phyloP scores from a whole-genome alignment of 2,888 invertebrate genomes.

The Sceliomorpha sp. region DNA sequence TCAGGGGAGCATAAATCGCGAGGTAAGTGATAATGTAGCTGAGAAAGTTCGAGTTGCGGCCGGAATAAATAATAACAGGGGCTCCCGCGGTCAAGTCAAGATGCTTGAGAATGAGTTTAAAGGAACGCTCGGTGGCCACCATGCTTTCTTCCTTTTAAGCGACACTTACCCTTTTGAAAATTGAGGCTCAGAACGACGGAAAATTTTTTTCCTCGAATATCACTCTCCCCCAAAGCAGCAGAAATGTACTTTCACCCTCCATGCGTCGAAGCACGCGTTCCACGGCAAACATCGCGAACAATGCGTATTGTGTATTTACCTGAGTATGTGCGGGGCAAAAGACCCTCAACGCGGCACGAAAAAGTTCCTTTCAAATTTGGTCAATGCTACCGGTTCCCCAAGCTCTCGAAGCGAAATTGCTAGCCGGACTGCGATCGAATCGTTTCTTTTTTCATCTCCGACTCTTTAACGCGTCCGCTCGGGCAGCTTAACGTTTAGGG shows the following conservation, averaged over 20 bases:
- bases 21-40: conserved; percentile 54
- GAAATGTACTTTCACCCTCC: conserved; percentile 28
- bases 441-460: conserved; percentile 4
- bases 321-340: conserved; percentile 21
- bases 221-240: conserved; percentile 2
- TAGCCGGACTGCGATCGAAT: conserved; percentile 8
- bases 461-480: not conserved
- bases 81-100: conserved; percentile 35
- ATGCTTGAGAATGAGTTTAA: conserved; percentile 45
- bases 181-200: conserved; percentile 8
- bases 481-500: conserved; percentile 8
- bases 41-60: conserved; percentile 46
- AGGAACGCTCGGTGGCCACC: conserved; percentile 2
- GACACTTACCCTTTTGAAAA: conserved; percentile 12
- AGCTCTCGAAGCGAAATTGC: conserved; percentile 10
- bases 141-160: conserved; percentile 38
- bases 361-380: conserved; percentile 17
- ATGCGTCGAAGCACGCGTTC: conserved; percentile 5
- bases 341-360: conserved; percentile 7
- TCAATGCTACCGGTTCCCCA: conserved; percentile 1
- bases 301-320: conserved; percentile 39
- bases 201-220: conserved; percentile 18
- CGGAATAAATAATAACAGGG: conserved; percentile 59
- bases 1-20: conserved; percentile 50
- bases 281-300: conserved; percentile 14